Conservation (phyloP, 2,113 vertebrate genomes). For the Heterotilapia buettikoferi region DNA sequence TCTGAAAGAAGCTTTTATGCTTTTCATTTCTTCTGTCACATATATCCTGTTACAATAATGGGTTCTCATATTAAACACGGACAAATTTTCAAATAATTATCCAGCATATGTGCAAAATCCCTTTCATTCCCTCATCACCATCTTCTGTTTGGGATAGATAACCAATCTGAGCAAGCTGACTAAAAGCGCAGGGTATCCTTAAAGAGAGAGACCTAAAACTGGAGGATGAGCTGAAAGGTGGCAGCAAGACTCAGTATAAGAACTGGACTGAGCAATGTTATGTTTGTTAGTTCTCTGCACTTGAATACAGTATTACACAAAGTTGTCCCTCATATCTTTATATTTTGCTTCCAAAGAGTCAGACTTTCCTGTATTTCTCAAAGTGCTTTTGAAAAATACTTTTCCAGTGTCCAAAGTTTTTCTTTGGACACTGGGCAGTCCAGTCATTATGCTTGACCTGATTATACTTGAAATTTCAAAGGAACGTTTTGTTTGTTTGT, state of each 20-base stretch:
- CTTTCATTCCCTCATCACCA: not conserved
- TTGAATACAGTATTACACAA: not conserved
- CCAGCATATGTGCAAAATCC: not conserved
- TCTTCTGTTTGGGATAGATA: not conserved
- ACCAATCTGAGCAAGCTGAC: not conserved
- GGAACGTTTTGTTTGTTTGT: not conserved
- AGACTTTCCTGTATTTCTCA: not conserved
- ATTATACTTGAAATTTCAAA: not conserved
- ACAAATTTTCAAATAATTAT: not conserved
- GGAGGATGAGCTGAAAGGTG: not conserved
- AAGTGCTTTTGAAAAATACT: not conserved
- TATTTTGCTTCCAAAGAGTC: not conserved
- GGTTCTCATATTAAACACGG: not conserved
- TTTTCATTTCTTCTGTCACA: not conserved
- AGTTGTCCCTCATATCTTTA: not conserved
- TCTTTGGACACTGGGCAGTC: not conserved
- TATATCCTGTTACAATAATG: not conserved
- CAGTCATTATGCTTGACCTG: not conserved
- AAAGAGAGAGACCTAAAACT: not conserved
- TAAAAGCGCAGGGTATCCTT: not conserved
- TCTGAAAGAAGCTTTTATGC: not conserved
- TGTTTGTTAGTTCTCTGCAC: not conserved
- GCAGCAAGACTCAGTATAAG: not conserved
- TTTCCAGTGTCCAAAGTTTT: not conserved
- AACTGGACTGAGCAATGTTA: not conserved